phyloP scores from a whole-genome alignment of 2,888 invertebrate genomes.

The Netelia fuscicornis region DNA sequence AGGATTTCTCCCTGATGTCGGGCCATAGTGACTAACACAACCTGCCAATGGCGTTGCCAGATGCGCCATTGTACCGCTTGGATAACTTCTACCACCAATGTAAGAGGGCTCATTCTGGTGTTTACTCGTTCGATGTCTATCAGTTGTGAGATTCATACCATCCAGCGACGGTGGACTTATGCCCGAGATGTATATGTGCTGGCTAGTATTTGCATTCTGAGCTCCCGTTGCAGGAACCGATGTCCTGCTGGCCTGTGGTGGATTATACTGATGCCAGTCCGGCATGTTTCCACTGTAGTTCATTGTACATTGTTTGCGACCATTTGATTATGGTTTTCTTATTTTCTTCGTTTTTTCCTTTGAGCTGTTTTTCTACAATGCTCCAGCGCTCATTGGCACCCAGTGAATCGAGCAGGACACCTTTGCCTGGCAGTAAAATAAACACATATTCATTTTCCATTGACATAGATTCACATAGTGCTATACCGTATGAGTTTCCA shows the following conservation, averaged over 20 bases:
- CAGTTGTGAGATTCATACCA: slow-evolving; percentile 73
- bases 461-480: not conserved
- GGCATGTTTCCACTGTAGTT: slow-evolving; percentile 83
- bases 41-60: slow-evolving; percentile 71
- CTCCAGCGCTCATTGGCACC: slow-evolving; percentile 14
- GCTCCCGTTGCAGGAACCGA: slow-evolving; percentile 52
- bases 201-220: slow-evolving; percentile 79
- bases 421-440: slow-evolving; percentile 28
- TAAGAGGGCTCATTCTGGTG: slow-evolving; percentile 74
- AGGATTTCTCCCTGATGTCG: slow-evolving; percentile 75
- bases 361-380: not conserved
- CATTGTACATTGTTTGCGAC: slow-evolving; percentile 82
- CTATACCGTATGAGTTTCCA: not conserved
- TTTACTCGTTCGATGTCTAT: slow-evolving; percentile 74
- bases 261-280: slow-evolving; percentile 84
- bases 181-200: slow-evolving; percentile 76
- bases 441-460: not conserved
- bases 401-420: slow-evolving; percentile 37
- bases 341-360: slow-evolving; percentile 7
- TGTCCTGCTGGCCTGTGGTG: slow-evolving; percentile 59
- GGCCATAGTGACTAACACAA: slow-evolving; percentile 78
- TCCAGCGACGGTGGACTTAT: slow-evolving; percentile 76
- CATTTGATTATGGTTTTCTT: not conserved
- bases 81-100: slow-evolving; percentile 60
- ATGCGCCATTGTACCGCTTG: slow-evolving; percentile 67